phyloP scores from a whole-genome alignment of 2,888 invertebrate genomes.

The Lepidonotus clava region DNA sequence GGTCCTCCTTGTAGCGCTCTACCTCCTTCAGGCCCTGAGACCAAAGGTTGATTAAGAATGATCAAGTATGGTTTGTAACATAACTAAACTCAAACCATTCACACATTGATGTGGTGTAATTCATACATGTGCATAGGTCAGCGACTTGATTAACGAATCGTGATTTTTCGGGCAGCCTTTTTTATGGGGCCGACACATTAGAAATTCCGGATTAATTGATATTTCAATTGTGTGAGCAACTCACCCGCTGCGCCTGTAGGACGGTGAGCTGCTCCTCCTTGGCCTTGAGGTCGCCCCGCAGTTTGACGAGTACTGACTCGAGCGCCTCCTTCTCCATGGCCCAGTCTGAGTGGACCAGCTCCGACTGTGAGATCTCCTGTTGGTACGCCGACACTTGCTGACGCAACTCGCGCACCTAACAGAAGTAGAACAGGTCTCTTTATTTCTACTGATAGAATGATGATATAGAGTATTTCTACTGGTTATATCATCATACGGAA shows the following conservation, averaged over 20 bases:
- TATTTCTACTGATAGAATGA: no score
- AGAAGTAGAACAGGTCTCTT: no score
- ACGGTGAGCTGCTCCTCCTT: slow-evolving; percentile 69
- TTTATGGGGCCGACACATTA: no score
- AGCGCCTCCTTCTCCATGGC: slow-evolving; percentile 76
- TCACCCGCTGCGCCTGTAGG: slow-evolving; percentile 69
- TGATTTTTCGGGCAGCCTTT: no score
- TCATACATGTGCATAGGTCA: background rate
- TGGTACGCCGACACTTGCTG: slow-evolving; percentile 69
- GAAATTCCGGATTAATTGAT: background rate
- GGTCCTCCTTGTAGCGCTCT: slow-evolving; percentile 28
- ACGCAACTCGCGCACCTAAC: slow-evolving; percentile 64
- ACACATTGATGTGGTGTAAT: background rate
- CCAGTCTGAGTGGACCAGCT: slow-evolving; percentile 74
- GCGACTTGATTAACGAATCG: no score
- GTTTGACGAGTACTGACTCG: slow-evolving; percentile 73
- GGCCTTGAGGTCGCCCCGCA: slow-evolving; percentile 70
- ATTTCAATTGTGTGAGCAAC: background rate
- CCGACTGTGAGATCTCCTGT: slow-evolving; percentile 72
- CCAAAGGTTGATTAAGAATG: background rate
- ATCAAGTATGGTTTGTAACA: background rate
- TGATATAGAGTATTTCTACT: no score
- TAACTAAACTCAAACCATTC: background rate
- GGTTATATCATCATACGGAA: no score
- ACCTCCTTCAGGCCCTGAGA: slow-evolving; percentile 57